Evolutionary conservation across 2,888 invertebrate species (phyloP).

Genomic region (Melitaea athalia): DNA sequence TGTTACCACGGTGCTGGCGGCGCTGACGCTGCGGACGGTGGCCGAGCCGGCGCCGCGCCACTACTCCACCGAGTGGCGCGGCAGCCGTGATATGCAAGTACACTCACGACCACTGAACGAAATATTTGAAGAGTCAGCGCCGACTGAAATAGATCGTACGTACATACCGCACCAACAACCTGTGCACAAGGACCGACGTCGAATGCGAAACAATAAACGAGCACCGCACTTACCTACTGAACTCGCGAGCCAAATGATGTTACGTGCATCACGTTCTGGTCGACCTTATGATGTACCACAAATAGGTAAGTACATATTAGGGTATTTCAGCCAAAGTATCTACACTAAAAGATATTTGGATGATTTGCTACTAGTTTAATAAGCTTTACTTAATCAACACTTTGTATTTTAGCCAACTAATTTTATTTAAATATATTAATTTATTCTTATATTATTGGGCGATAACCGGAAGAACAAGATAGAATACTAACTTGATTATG

Average conservation of each 20-base stretch:
- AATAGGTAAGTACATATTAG: conserved; percentile 85
- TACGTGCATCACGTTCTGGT: conserved; percentile 88
- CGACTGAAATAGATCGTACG: conserved; percentile 44
- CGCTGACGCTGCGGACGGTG: conserved; percentile 69
- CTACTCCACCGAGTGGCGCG: conserved; percentile 63
- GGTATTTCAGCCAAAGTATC: background rate
- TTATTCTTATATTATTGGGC: too few species aligned
- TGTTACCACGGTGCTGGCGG: conserved; percentile 69
- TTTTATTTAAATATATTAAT: too few species aligned
- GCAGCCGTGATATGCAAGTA: conserved; percentile 56
- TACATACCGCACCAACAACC: conserved; percentile 54
- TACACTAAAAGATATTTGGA: background rate
- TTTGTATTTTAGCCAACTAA: too few species aligned
- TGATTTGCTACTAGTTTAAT: too few species aligned
- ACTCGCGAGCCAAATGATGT: conserved; percentile 89
- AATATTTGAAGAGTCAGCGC: conserved; percentile 65
- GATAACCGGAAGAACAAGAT: too few species aligned
- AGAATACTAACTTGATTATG: too few species aligned
- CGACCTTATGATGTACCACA: conserved; percentile 93
- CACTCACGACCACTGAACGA: conserved; percentile 67
- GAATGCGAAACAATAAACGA: conserved; percentile 68
- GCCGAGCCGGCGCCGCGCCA: conserved; percentile 69
- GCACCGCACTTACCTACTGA: conserved; percentile 76
- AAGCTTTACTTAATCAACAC: too few species aligned
- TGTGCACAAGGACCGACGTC: conserved; percentile 58